phyloP scores from a whole-genome alignment of 2,113 vertebrate genomes.

The Genyomyrus donnyi region DNA sequence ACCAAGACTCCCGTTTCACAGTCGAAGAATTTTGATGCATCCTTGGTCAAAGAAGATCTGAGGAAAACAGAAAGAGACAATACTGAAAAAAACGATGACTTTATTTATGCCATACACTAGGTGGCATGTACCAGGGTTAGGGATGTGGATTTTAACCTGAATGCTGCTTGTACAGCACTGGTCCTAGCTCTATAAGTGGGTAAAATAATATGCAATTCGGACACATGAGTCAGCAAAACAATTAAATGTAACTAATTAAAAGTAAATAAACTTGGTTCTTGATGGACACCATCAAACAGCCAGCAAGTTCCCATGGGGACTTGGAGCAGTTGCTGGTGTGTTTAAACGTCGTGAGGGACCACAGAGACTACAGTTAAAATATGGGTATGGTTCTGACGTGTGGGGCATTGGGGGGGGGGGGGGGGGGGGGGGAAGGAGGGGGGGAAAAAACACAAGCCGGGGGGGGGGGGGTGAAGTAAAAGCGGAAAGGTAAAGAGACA shows the following conservation, averaged over 20 bases:
- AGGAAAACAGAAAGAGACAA: slow-evolving; percentile 24
- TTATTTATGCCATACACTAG: not conserved
- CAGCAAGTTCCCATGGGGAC: not conserved
- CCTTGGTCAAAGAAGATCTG: slow-evolving; percentile 68
- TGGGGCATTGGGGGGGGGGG: not conserved
- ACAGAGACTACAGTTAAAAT: not conserved
- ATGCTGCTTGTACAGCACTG: not conserved
- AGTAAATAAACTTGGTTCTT: not conserved
- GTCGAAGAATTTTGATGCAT: slow-evolving; percentile 71
- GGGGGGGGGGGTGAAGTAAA: too few species aligned
- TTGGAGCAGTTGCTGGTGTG: not conserved
- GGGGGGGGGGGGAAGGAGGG: not conserved
- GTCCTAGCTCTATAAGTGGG: not conserved
- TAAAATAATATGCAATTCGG: not conserved
- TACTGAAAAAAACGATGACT: not conserved
- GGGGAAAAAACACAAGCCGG: too few species aligned
- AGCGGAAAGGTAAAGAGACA: too few species aligned
- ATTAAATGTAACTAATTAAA: not conserved
- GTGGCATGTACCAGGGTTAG: not conserved
- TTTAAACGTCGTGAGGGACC: not conserved
- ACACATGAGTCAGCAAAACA: not conserved
- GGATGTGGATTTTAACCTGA: not conserved
- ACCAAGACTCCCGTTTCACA: slow-evolving; percentile 73
- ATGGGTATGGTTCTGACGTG: not conserved
- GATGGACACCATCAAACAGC: not conserved